phyloP scores from a whole-genome alignment of 1,140 invertebrate genomes.

The Ceratosolen fusciceps region DNA sequence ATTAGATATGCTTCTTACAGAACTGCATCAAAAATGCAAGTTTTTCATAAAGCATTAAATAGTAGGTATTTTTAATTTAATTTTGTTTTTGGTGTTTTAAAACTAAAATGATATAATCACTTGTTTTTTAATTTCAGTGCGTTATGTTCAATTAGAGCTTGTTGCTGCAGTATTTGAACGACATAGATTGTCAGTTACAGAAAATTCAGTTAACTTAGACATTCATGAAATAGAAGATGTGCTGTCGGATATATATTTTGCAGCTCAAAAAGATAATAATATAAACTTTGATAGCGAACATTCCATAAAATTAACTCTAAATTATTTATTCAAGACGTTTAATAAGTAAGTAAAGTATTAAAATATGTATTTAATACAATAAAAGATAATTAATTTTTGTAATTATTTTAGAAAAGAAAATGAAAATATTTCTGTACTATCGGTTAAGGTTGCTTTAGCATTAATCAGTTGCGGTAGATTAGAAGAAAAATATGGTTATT shows the following conservation, averaged over 20 bases:
- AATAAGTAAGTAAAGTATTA: constrained; percentile 67
- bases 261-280: constrained; percentile 70
- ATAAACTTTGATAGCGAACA: constrained; percentile 67
- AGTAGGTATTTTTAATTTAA: constrained; percentile 65
- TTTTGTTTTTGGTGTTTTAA: constrained; percentile 4
- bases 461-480: constrained; percentile 72
- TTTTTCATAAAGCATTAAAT: constrained; percentile 75
- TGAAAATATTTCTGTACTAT: constrained; percentile 70
- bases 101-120: constrained; percentile 24
- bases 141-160: constrained; percentile 70
- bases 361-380: background rate
- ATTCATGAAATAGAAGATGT: constrained; percentile 72
- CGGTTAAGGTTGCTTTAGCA: constrained; percentile 73
- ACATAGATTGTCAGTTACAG: constrained; percentile 71
- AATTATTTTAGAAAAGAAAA: constrained; percentile 63
- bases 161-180: constrained; percentile 73
- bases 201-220: constrained; percentile 70
- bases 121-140: constrained; percentile 68
- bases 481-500: constrained; percentile 75
- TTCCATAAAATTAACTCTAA: constrained; percentile 70
- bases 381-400: constrained; percentile 28
- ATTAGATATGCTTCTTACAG: constrained; percentile 84
- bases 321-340: constrained; percentile 71
- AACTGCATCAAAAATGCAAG: constrained; percentile 81
- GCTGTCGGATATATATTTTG: constrained; percentile 73